A percentile compares a stretch with the other conserved stretches of the same genome.
These are phyloP conservation scores for Tachysurus fulvidraco DNA, from an alignment of 2,113 vertebrate genomes.

Conservation along the genomic window DNA sequence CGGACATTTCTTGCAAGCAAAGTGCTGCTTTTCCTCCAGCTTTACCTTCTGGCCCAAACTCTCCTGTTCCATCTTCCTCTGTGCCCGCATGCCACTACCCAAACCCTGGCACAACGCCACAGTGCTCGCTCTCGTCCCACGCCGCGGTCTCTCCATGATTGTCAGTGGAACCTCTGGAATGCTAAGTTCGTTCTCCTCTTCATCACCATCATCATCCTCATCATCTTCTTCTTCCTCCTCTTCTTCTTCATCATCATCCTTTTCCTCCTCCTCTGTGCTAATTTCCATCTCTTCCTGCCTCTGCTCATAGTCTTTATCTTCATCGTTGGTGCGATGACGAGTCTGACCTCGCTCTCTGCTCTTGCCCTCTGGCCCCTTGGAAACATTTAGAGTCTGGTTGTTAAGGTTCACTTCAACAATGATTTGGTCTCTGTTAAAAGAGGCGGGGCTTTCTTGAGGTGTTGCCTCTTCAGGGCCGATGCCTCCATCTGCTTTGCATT, in stretches of 20 bases:
- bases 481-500: constrained; percentile 77
- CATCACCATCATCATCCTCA: constrained; percentile 71
- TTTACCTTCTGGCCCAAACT: constrained; percentile 85
- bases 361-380: constrained; percentile 86
- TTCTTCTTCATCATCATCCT: constrained; percentile 56
- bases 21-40: constrained; percentile 93
- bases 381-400: constrained; percentile 95
- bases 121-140: constrained; percentile 66
- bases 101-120: constrained; percentile 76
- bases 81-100: constrained; percentile 61
- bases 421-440: constrained; percentile 89
- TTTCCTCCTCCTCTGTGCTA: constrained; percentile 64
- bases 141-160: constrained; percentile 65
- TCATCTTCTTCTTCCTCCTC: constrained; percentile 50
- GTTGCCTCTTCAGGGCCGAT: constrained; percentile 65
- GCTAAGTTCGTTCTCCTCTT: constrained; percentile 74
- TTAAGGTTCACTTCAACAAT: constrained; percentile 98
- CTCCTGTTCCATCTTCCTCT: constrained; percentile 77
- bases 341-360: constrained; percentile 57
- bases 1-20: constrained; percentile 91
- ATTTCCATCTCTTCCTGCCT: constrained; percentile 65
- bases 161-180: constrained; percentile 70
- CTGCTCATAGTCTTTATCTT: constrained; percentile 71
- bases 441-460: constrained; percentile 70
- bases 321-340: constrained; percentile 53